Evolutionary conservation across 2,888 invertebrate genomes (phyloP).

Genomic region (Teleiodes luculella): DNA sequence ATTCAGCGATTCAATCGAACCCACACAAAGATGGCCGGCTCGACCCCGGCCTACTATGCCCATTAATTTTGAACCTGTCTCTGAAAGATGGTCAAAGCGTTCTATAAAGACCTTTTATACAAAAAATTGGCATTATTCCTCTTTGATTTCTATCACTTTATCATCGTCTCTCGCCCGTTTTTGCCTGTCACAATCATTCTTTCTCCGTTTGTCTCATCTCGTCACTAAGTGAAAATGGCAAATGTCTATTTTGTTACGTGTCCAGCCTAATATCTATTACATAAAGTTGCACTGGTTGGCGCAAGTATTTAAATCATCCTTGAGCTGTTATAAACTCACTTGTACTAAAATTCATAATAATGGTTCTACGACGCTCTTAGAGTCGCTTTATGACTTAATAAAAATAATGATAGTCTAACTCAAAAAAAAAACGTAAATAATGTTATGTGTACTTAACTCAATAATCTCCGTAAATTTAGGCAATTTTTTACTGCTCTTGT

Average conservation of each 20-base stretch:
- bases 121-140: constrained; percentile 1
- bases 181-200: neutral
- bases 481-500: too few relatives aligned
- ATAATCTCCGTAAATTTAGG: too few relatives aligned
- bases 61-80: neutral
- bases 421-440: too few relatives aligned
- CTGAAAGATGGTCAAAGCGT: neutral
- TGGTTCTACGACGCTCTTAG: too few relatives aligned
- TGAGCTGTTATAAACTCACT: too few relatives aligned
- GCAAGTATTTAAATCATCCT: too few relatives aligned
- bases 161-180: neutral
- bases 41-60: neutral
- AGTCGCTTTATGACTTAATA: too few relatives aligned
- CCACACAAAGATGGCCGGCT: neutral
- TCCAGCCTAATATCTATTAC: neutral
- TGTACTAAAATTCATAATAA: too few relatives aligned
- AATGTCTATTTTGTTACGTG: neutral
- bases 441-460: too few relatives aligned
- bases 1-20: too few relatives aligned
- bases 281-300: too few relatives aligned
- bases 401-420: too few relatives aligned
- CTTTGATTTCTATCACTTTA: neutral
- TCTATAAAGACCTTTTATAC: neutral
- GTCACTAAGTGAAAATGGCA: neutral
- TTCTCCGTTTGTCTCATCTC: neutral